Percentiles rank a stretch among this genome's conserved stretches.
These are phyloP conservation scores for Ceratina australensis DNA, from an alignment of 1,140 invertebrate genomes.

Conservation along the genomic window DNA sequence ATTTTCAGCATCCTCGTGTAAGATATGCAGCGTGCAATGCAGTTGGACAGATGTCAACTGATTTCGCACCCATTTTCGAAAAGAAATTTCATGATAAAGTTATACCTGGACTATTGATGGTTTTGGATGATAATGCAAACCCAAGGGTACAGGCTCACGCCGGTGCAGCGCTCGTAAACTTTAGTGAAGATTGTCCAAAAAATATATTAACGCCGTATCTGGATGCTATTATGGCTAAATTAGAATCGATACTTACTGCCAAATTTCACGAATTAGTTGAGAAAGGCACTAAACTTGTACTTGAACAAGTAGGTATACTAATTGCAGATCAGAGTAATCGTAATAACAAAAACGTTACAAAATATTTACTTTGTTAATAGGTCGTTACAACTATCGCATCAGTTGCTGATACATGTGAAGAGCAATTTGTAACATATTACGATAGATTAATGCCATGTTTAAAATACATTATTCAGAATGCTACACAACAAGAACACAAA, in stretches of 20 bases:
- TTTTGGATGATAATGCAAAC: slow-evolving; percentile 95
- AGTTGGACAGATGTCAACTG: slow-evolving; percentile 99
- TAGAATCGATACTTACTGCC: slow-evolving; percentile 93
- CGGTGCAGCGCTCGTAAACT: slow-evolving; percentile 98
- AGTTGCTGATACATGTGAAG: slow-evolving; percentile 98
- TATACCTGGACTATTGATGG: slow-evolving; percentile 92
- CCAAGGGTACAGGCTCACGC: slow-evolving; percentile 96
- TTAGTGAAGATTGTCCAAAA: slow-evolving; percentile 99
- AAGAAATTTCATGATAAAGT: slow-evolving; percentile 98
- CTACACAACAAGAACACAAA: slow-evolving; percentile 91
- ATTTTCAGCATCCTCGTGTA: slow-evolving; percentile 91
- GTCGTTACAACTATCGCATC: slow-evolving; percentile 98
- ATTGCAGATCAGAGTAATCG: slow-evolving; percentile 3
- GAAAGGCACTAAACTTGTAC: slow-evolving; percentile 96
- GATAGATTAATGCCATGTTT: slow-evolving; percentile 96
- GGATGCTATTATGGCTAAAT: slow-evolving; percentile 93
- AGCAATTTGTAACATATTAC: slow-evolving; percentile 94
- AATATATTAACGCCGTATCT: slow-evolving; percentile 94
- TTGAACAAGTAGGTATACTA: slow-evolving; percentile 89
- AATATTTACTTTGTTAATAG: slow-evolving; percentile 51
- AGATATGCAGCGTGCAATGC: slow-evolving; percentile 99
- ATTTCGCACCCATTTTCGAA: slow-evolving; percentile 97
- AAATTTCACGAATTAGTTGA: slow-evolving; percentile 97
- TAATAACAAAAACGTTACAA: too few species aligned
- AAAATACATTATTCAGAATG: slow-evolving; percentile 98